Evolutionary conservation across 2,888 invertebrate genomes (phyloP).

Genomic region (Watsonalla cultraria): DNA sequence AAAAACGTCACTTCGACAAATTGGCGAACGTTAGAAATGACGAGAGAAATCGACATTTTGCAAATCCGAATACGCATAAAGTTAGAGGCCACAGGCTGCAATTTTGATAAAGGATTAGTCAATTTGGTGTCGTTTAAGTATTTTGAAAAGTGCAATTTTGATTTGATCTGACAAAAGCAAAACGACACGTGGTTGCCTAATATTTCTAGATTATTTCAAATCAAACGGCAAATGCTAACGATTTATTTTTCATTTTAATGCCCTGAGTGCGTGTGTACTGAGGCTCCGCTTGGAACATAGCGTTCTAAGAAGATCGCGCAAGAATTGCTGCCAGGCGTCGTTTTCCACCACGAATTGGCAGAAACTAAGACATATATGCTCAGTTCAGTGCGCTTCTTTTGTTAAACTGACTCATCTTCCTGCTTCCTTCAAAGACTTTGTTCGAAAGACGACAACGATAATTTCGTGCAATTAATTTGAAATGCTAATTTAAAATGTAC

Average conservation of each 20-base stretch:
- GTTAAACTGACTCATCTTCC: slow-evolving; percentile 31
- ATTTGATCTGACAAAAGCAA: background rate
- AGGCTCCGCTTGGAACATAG: too few relatives aligned
- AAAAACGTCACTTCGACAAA: slow-evolving; percentile 29
- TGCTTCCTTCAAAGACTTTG: slow-evolving; percentile 26
- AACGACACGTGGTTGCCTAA: too few relatives aligned
- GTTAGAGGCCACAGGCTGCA: background rate
- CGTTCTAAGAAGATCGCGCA: too few relatives aligned
- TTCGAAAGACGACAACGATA: slow-evolving; percentile 14
- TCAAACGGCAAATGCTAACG: too few relatives aligned
- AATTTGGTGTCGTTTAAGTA: too few relatives aligned
- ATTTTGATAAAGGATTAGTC: background rate
- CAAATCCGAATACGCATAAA: slow-evolving; percentile 4
- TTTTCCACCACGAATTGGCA: background rate
- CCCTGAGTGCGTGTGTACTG: too few relatives aligned
- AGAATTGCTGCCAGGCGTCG: too few relatives aligned
- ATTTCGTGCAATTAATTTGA: slow-evolving; percentile 1
- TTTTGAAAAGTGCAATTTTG: background rate
- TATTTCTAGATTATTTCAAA: too few relatives aligned
- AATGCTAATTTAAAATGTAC: background rate
- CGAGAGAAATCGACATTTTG: slow-evolving; percentile 7
- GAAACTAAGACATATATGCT: background rate
- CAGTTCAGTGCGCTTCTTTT: slow-evolving; percentile 10
- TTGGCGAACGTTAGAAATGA: slow-evolving; percentile 30
- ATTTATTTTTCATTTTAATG: too few relatives aligned